phyloP scores from a whole-genome alignment of 2,113 vertebrate species.

The Cygnus atratus region DNA sequence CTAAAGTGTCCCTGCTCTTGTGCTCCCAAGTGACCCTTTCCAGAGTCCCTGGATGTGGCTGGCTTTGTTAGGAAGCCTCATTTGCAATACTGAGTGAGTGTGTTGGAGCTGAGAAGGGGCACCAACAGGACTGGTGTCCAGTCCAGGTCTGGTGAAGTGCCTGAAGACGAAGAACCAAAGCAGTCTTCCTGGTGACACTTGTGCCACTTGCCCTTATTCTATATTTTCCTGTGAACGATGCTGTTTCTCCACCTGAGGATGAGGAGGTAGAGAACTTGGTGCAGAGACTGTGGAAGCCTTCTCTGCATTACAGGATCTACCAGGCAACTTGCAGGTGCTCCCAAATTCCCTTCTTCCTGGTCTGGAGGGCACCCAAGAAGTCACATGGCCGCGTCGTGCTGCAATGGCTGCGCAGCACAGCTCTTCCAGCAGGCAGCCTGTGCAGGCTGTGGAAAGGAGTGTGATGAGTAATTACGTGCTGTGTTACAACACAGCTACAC shows the following conservation, averaged over 20 bases:
- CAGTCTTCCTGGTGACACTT: neutral
- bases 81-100: accelerated
- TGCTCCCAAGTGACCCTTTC: neutral
- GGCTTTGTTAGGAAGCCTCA: neutral
- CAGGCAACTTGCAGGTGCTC: neutral
- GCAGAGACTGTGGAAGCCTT: accelerated
- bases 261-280: neutral
- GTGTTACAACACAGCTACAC: slow-evolving; percentile 15
- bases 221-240: neutral
- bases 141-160: neutral
- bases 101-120: neutral
- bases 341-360: neutral
- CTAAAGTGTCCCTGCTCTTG: neutral
- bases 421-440: neutral
- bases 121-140: neutral
- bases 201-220: neutral
- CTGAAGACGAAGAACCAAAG: neutral
- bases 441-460: neutral
- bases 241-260: neutral
- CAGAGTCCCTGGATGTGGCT: neutral
- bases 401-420: neutral
- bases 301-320: neutral
- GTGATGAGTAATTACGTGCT: neutral
- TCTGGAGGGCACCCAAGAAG: neutral
- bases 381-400: accelerated